Evolutionary conservation across 2,113 vertebrate genomes (phyloP), one percentile per base, ranked within the genome.

Genomic region (Phalacrocorax aristotelis): DNA sequence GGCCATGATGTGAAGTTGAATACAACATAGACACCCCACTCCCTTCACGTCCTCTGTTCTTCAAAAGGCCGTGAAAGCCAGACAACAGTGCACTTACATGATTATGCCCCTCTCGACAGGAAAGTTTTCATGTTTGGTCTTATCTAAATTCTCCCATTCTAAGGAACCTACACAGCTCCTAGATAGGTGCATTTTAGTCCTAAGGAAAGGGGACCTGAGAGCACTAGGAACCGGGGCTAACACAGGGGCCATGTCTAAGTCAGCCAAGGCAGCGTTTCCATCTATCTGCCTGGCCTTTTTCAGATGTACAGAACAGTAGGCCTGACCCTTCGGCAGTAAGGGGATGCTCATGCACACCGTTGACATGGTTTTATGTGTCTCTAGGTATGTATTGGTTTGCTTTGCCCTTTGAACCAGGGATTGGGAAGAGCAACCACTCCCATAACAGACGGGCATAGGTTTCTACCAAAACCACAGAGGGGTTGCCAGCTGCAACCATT

Each of bases 251-350:
- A 30, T 17, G 12, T 17, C 54, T 84, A 75, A 84, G n/a, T 14
- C 49, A 61, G 21, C 29, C 15, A 70, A 82, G 25, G 51, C 27
- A 71, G 10, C 27, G 19, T 27, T 87, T 93, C 36, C 51, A 57
- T 52, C 71, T 61, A 2, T 40, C 42, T 77, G 26, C 14, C 60
- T 40, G n/a, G 29, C 13, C 40, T 52, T 76, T 68, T 74, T 21
- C 6, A 30, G 42, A 58, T 23, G 2, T 22, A 27, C 8, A 68
- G 40, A 25, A 49, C 27, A 66, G 34, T 0, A 72, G 29, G 13
- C 46, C 26, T 1, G 7, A 72, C 44, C 49, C 13, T 55, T 20
- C 0, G 0, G 40, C 32, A 51, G 22, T 19, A 79, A 66, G 30
- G 7, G 13, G 11, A 54, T 57, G 19, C 26, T 51, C 38, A 36